Conservation (phyloP, 2,797 vertebrate species). For the Anguilla obscura region DNA sequence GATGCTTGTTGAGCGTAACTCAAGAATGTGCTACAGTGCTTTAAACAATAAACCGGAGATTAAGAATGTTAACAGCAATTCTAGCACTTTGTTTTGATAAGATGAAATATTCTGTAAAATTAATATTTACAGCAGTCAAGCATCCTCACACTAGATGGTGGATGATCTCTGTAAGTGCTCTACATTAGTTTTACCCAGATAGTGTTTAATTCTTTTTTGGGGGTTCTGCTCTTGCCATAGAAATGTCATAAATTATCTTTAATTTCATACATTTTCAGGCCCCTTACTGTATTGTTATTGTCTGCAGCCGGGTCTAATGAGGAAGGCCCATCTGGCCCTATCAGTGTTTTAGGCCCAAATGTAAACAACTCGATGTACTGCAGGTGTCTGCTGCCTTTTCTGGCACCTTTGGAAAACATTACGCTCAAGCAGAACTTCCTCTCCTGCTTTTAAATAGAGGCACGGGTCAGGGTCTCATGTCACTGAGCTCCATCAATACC, state of each 20-base stretch:
- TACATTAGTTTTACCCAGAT: constrained; percentile 69
- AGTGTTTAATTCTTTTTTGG: constrained; percentile 64
- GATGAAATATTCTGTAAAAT: constrained; percentile 69
- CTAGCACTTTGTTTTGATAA: constrained; percentile 75
- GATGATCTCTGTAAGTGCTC: constrained; percentile 71
- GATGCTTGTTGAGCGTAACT: constrained; percentile 61
- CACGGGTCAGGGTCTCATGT: constrained; percentile 77
- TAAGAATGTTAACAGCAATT: constrained; percentile 74
- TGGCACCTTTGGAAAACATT: constrained; percentile 80
- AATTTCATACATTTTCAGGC: constrained; percentile 68
- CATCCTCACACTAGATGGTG: constrained; percentile 68
- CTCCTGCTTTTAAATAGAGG: constrained; percentile 79
- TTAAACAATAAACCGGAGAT: constrained; percentile 71
- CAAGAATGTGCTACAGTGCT: constrained; percentile 66
- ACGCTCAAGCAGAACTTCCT: constrained; percentile 79
- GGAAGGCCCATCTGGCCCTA: constrained; percentile 70
- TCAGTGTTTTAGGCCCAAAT: constrained; percentile 68
- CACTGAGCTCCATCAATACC: constrained; percentile 72
- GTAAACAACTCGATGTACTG: constrained; percentile 82
- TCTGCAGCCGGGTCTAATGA: constrained; percentile 67
- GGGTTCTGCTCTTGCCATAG: constrained; percentile 59
- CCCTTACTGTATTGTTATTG: constrained; percentile 67
- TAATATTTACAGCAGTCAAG: constrained; percentile 77
- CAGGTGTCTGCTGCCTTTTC: constrained; percentile 80
- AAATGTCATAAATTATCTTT: constrained; percentile 67